Percentiles rank a stretch among this genome's conserved stretches.
Conservation (phyloP, 2,113 vertebrate species). For the Peromyscus maniculatus region DNA sequence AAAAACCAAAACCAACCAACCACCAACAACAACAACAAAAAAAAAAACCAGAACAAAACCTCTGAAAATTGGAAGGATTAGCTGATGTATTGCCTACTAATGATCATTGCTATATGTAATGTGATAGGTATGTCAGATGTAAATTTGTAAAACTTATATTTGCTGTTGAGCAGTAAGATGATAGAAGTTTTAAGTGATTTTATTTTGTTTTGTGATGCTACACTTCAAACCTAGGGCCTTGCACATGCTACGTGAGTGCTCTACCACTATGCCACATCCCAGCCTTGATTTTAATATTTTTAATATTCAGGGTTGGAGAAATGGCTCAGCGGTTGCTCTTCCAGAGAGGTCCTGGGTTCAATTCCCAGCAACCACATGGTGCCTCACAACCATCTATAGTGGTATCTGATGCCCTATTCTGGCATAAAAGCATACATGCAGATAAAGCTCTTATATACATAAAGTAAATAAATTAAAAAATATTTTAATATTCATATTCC, state of each 20-base stretch:
- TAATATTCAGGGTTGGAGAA: neutral
- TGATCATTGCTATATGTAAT: slow-evolving; percentile 23
- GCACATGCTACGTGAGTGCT: neutral
- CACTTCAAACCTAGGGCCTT: neutral
- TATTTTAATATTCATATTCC: slow-evolving; percentile 24
- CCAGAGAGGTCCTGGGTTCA: no score
- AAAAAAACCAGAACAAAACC: no score
- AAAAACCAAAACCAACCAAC: no score
- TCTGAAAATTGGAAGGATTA: slow-evolving; percentile 41
- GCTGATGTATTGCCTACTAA: neutral
- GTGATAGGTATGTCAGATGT: neutral
- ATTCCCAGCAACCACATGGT: no score
- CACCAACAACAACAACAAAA: neutral
- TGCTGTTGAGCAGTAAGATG: neutral
- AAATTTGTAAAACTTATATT: slow-evolving; percentile 44
- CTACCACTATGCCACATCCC: neutral
- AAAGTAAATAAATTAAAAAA: neutral
- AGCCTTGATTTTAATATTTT: neutral
- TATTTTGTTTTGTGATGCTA: neutral
- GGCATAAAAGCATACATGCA: neutral
- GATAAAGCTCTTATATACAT: neutral
- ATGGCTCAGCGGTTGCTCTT: neutral
- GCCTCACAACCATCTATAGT: neutral
- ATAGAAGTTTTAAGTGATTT: slow-evolving; percentile 25
- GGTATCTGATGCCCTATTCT: neutral